Evolutionary conservation across 2,888 invertebrate genomes (phyloP).

Genomic region (Lampropteryx suffumata): DNA sequence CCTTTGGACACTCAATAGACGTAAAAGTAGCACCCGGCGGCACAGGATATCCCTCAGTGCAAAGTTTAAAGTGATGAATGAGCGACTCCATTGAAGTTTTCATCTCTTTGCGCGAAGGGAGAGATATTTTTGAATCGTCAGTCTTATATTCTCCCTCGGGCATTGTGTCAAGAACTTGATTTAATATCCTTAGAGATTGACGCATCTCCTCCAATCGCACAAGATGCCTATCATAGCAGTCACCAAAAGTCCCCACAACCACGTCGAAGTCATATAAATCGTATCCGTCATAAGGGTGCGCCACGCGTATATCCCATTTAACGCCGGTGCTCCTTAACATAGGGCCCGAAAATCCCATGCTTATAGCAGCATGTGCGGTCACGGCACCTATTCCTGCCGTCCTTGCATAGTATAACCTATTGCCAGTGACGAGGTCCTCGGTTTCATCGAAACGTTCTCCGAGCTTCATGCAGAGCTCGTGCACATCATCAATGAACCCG

Average conservation of each 20-base stretch:
- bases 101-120: conserved; percentile 91
- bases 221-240: conserved; percentile 92
- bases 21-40: conserved; percentile 93
- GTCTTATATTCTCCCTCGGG: conserved; percentile 89
- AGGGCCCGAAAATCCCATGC: conserved; percentile 86
- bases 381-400: conserved; percentile 89
- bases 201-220: conserved; percentile 88
- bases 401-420: conserved; percentile 85
- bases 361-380: conserved; percentile 89
- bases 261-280: conserved; percentile 92
- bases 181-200: conserved; percentile 89
- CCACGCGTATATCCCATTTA: conserved; percentile 93
- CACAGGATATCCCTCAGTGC: conserved; percentile 90
- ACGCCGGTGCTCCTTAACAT: conserved; percentile 92
- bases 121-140: conserved; percentile 90
- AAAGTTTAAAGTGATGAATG: conserved; percentile 95
- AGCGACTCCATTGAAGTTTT: conserved; percentile 93
- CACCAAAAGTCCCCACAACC: conserved; percentile 91
- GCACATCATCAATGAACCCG: conserved; percentile 91
- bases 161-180: conserved; percentile 92
- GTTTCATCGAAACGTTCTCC: conserved; percentile 91
- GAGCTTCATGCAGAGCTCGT: conserved; percentile 86
- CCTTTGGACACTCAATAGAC: conserved; percentile 92
- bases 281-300: conserved; percentile 93
- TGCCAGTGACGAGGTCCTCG: conserved; percentile 90